Base-by-base conservation (phyloP, 2,888 invertebrate species). In the Macaria notata region DNA sequence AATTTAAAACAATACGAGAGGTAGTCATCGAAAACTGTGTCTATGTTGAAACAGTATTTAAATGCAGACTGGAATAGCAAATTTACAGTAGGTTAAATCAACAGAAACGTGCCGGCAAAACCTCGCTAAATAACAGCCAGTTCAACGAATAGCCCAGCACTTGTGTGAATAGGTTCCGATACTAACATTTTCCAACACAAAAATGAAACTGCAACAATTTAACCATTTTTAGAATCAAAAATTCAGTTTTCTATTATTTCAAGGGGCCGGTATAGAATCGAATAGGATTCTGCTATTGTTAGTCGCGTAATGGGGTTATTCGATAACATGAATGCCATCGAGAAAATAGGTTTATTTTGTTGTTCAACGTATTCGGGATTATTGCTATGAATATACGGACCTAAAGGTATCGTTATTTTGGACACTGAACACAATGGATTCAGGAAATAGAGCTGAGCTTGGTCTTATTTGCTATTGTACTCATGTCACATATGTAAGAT, bases 61-160 rank as follows among this genome's bases (percentile, higher is more conserved):
- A 54, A 61, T 48, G 58, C 30, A 49, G 33, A 48, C 31, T 19
- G 9, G n/a, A 36, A 52, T 56, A 64, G 58, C 39, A 56, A 56
- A 71, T 71, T 64, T 64, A 46, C 65, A 64, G 52, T 57, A 65
- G 64, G 59, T 69, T 64, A 66, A 69, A 73, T 68, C 64, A 74
- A 72, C 69, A 73, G 71, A 71, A 73, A 72, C 65, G 64, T 54
- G 61, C 64, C 4, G 54, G 49, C 56, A 58, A 59, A 62, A 19
- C 61, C 47, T 65, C 62, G 70, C 69, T 72, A 68, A 73, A 71
- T 70, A 74, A 69, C 69, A 63, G 59, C 55, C 7, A 52, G 46
- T 65, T 73, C 63, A 70, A 70, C 70, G 72, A 73, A 78, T 71
- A 74, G 41, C 52, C 68, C 68, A 9, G 36, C 42, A 3, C 43